These are phyloP conservation scores for Hirundo rustica DNA, from an alignment of 2,797 vertebrate species.

Conservation along the genomic window DNA sequence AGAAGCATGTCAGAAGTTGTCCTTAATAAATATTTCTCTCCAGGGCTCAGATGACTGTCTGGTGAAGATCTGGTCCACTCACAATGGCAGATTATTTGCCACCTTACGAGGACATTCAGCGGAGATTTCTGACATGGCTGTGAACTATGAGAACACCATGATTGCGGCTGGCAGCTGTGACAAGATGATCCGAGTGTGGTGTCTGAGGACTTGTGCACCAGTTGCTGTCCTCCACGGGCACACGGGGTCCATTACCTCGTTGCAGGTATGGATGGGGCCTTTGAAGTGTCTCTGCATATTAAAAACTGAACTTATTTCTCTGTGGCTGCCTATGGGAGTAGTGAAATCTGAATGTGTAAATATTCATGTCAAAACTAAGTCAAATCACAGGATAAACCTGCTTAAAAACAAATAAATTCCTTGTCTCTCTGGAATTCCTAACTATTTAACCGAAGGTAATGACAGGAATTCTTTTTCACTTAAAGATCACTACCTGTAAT, in stretches of 20 bases:
- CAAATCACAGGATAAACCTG: neutral
- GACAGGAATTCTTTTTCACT: neutral
- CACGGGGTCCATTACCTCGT: slow-evolving; percentile 94
- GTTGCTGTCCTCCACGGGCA: slow-evolving; percentile 97
- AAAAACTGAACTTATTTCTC: neutral
- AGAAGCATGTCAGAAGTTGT: neutral
- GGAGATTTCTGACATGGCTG: slow-evolving; percentile 97
- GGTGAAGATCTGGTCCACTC: slow-evolving; percentile 98
- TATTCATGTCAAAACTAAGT: neutral
- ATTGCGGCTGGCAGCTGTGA: slow-evolving; percentile 98
- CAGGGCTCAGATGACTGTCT: slow-evolving; percentile 98
- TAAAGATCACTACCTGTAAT: neutral
- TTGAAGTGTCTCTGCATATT: neutral
- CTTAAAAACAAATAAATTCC: neutral
- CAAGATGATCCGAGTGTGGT: slow-evolving; percentile 97
- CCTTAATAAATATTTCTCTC: neutral
- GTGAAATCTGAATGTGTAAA: neutral
- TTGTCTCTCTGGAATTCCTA: neutral
- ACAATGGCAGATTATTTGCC: slow-evolving; percentile 91
- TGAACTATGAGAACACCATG: slow-evolving; percentile 97
- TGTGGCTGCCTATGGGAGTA: neutral
- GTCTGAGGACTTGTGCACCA: slow-evolving; percentile 95
- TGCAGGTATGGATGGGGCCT: slow-evolving; percentile 82
- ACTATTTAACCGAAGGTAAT: neutral
- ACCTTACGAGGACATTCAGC: slow-evolving; percentile 95